Percentiles rank a stretch among this genome's conserved stretches.
These are phyloP conservation scores for Psephotus haematonotus DNA, from an alignment of 2,113 vertebrate genomes.

Conservation along the genomic window DNA sequence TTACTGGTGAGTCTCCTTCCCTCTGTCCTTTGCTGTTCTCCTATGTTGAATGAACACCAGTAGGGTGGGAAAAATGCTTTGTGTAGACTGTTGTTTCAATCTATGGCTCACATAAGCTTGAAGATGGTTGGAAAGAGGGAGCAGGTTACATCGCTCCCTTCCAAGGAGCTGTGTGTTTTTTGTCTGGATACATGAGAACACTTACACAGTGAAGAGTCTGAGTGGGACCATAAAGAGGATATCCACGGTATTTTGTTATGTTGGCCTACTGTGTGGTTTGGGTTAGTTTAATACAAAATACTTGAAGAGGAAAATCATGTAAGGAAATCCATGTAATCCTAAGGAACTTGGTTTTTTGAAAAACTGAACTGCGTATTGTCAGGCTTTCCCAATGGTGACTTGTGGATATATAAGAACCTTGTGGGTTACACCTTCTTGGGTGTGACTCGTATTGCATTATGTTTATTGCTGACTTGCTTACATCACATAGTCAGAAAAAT, in stretches of 20 bases:
- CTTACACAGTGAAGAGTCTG: not conserved
- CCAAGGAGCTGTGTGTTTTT: not conserved
- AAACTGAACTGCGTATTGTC: not conserved
- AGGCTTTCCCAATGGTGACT: not conserved
- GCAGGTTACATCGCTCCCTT: not conserved
- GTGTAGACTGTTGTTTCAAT: not conserved
- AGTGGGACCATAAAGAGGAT: not conserved
- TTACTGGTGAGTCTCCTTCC: not conserved
- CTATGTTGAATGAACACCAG: not conserved
- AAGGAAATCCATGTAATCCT: not conserved
- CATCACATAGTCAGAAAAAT: not conserved
- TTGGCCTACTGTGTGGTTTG: not conserved
- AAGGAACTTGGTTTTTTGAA: not conserved
- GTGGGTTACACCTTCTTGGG: not conserved
- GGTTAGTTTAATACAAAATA: not conserved
- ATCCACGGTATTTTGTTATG: not conserved
- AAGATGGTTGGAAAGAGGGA: not conserved
- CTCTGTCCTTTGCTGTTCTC: not conserved
- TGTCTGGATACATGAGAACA: not conserved
- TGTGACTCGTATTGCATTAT: not conserved
- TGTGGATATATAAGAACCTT: not conserved
- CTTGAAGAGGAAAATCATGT: not conserved
- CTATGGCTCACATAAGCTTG: not conserved
- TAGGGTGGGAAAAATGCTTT: not conserved
- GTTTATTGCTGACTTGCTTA: not conserved